These are phyloP conservation scores for Alca torda DNA, from an alignment of 2,797 vertebrate genomes.

Conservation along the genomic window DNA sequence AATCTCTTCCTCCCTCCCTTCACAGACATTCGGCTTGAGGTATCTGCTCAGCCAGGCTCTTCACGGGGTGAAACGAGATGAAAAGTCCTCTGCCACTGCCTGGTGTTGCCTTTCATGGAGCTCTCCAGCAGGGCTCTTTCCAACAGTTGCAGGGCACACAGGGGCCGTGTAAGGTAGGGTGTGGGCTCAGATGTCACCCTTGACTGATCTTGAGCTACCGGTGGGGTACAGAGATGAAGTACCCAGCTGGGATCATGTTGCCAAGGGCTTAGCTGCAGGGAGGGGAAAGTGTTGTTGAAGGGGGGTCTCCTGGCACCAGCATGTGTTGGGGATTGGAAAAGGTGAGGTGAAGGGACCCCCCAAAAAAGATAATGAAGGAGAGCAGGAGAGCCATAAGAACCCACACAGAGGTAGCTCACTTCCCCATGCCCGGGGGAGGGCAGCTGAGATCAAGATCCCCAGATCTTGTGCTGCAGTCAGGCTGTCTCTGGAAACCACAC, in stretches of 20 bases:
- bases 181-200: conserved; percentile 51
- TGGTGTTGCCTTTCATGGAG: conserved; percentile 47
- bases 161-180: neutral
- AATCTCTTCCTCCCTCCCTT: neutral
- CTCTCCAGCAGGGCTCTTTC: neutral
- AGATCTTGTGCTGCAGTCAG: neutral
- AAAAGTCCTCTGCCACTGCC: conserved; percentile 1
- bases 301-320: neutral
- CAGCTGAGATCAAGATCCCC: neutral
- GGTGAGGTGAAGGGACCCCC: neutral
- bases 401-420: neutral
- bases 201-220: conserved; percentile 30
- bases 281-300: neutral
- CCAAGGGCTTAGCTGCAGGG: neutral
- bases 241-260: neutral
- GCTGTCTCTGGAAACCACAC: neutral
- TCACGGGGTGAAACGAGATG: neutral
- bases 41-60: neutral
- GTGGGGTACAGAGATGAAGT: neutral
- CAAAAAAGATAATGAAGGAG: neutral
- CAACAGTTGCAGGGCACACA: conserved; percentile 12
- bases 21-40: neutral
- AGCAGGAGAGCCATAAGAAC: neutral
- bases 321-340: neutral
- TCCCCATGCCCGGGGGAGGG: neutral